phyloP scores from a whole-genome alignment of 2,113 vertebrate genomes.

The Macquaria ambigua region DNA sequence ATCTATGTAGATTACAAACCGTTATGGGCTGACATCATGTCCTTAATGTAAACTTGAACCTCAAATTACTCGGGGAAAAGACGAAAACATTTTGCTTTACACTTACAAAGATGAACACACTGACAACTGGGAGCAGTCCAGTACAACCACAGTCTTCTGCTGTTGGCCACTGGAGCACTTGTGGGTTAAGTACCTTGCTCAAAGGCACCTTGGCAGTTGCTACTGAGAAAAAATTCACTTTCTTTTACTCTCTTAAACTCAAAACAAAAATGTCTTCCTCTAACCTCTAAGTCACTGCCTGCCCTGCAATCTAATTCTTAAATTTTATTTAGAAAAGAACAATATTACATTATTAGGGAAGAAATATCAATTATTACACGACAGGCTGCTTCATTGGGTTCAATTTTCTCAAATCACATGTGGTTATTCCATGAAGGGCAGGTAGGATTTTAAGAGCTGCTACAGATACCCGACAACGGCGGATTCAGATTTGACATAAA shows the following conservation, averaged over 20 bases:
- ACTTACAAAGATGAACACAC: background rate
- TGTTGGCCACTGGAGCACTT: conserved; percentile 15
- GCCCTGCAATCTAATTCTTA: background rate
- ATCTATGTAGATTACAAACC: background rate
- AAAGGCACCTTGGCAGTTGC: conserved; percentile 70
- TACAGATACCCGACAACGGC: background rate
- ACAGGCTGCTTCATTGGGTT: background rate
- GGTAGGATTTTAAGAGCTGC: conserved; percentile 21
- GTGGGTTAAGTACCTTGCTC: conserved; percentile 41
- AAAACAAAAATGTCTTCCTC: conserved; percentile 1
- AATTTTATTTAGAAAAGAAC: background rate
- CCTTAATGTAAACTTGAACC: background rate
- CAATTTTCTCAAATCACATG: background rate
- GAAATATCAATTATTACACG: background rate
- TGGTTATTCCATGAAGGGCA: background rate
- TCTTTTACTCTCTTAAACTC: background rate
- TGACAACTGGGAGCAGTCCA: conserved; percentile 24
- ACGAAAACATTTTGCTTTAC: background rate
- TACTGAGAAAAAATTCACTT: conserved; percentile 28
- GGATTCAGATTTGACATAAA: conserved; percentile 17
- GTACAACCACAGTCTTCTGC: conserved; percentile 22
- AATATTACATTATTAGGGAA: background rate
- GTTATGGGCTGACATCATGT: background rate
- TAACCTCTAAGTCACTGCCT: conserved; percentile 9
- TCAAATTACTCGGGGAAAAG: background rate